Evolutionary conservation across 2,888 invertebrate genomes (phyloP), one percentile per base, ranked within the genome.

Genomic region (Neoaliturus tenellus): DNA sequence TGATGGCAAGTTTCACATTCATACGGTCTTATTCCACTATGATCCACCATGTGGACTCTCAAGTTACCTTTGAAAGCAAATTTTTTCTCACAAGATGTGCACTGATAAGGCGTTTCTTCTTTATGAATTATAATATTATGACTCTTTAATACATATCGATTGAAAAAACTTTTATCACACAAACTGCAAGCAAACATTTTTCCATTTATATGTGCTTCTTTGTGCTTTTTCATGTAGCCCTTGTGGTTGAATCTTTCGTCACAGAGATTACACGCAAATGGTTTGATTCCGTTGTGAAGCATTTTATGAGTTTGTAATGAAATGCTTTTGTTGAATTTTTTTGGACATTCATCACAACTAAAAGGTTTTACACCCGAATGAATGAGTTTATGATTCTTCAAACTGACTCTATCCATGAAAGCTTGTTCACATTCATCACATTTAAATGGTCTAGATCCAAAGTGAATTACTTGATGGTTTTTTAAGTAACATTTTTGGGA

Each of bases 11-110:
- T 35, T 28, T 81, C 81, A 62, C 84, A 84, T 20, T 55, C 55
- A 39, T 58, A 84, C 6, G 73, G 84, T 44, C 62, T 71, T 23
- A 81, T 71, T 5, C 73, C 83, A 23, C 81, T 84, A 71, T 84
- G 84, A 23, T 78, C 48, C 23, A 78, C 28, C 78, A 78, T 78
- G 23, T 78, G 78, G 4, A 84, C 51, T 25, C 71, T 73, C 35
- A 71, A 73, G 48, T 82, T 48, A 17, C 71, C 71, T 71, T 33
- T 71, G 35, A 82, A 82, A 69, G 71, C 31, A 20, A 82, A 82
- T 33, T 31, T 71, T 51, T 71, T 82, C 35, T 71, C 62, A 41
- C 82, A 82, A 20, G 44, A 33, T 14, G 58, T 28, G 17, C 82
- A 82, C 23, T 71, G 71, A 33, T 71, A 71, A 2, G 82, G 82